phyloP scores from a whole-genome alignment of 2,797 vertebrate genomes.

The Rhinogobio ventralis region DNA sequence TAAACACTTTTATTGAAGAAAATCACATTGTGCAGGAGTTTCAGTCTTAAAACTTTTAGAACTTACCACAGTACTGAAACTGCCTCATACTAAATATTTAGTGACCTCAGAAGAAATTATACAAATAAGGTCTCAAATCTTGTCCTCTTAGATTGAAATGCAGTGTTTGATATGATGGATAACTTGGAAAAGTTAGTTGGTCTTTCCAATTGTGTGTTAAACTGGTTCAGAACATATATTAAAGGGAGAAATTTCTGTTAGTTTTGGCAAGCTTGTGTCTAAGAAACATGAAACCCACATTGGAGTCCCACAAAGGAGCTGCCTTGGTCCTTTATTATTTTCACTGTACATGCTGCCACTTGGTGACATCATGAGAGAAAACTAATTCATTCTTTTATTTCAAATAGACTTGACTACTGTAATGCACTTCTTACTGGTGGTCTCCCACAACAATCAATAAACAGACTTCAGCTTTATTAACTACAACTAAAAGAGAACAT shows the following conservation, averaged over 20 bases:
- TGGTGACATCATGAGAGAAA: not conserved
- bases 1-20: not conserved
- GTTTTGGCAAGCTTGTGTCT: not conserved
- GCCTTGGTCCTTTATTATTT: not conserved
- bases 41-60: not conserved
- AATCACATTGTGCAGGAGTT: not conserved
- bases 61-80: not conserved
- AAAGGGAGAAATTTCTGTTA: too few relatives aligned
- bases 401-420: not conserved
- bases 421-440: too few relatives aligned
- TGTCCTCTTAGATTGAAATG: not conserved
- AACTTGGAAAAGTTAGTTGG: not conserved
- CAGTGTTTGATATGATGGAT: too few relatives aligned
- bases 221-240: not conserved
- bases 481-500: too few relatives aligned
- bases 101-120: not conserved
- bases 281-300: not conserved
- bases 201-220: not conserved
- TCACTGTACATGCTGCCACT: too few relatives aligned
- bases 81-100: not conserved
- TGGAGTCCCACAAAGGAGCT: not conserved
- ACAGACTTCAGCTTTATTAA: too few relatives aligned
- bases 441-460: too few relatives aligned
- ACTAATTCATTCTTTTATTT: not conserved
- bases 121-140: not conserved